Conservation (phyloP, 2,888 invertebrate species). For the Drosophila prolongata region DNA sequence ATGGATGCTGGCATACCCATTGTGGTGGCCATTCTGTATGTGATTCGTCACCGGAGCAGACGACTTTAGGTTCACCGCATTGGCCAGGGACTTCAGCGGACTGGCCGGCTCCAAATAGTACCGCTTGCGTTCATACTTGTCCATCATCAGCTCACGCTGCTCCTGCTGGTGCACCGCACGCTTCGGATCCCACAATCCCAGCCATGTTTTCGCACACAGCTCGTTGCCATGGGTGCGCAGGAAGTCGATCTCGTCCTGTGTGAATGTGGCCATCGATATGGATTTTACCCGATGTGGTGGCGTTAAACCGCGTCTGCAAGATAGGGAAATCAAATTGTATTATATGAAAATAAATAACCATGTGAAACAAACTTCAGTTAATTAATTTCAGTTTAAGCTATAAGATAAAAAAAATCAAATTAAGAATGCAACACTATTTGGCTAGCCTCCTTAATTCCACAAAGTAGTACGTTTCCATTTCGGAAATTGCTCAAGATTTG, state of each 20-base stretch:
- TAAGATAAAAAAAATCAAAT: too few species aligned
- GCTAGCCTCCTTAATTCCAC: not conserved
- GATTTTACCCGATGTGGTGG: slow-evolving; percentile 99
- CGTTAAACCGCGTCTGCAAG: slow-evolving; percentile 96
- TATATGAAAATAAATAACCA: not conserved
- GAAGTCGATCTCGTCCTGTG: slow-evolving; percentile 96
- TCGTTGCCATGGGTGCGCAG: slow-evolving; percentile 96
- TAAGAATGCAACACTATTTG: too few species aligned
- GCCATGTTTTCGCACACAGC: slow-evolving; percentile 96
- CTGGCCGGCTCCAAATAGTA: slow-evolving; percentile 85
- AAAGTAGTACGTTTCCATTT: slow-evolving; percentile 8
- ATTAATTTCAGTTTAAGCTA: too few species aligned
- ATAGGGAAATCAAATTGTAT: slow-evolving; percentile 1
- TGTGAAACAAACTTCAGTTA: too few species aligned
- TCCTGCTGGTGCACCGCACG: slow-evolving; percentile 90
- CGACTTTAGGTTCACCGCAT: slow-evolving; percentile 80
- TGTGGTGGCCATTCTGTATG: slow-evolving; percentile 52
- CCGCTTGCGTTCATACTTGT: slow-evolving; percentile 97
- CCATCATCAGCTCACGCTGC: slow-evolving; percentile 95
- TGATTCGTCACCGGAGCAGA: slow-evolving; percentile 36
- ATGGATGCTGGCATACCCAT: slow-evolving; percentile 81
- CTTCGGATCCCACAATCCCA: slow-evolving; percentile 94
- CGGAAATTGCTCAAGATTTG: slow-evolving; percentile 23
- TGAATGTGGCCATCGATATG: slow-evolving; percentile 99
- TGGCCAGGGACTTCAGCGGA: slow-evolving; percentile 84